Evolutionary conservation across 35 echinoderm and acorn worm species (phyloP).

Genomic region (Ophiothrix spiculata): DNA sequence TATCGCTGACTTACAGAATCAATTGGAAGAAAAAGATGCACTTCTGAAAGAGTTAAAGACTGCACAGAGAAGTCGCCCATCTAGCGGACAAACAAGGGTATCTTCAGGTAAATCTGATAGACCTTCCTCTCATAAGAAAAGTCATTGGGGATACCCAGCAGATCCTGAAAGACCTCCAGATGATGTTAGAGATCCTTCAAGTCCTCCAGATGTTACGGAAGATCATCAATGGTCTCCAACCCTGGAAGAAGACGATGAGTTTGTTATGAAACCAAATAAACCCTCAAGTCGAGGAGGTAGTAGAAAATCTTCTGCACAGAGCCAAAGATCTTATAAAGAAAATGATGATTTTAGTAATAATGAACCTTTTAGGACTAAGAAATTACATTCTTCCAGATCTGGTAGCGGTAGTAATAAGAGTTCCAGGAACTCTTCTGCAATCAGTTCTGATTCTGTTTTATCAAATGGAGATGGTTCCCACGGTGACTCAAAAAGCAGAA

Average conservation of each 20-base stretch:
- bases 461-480: neutral
- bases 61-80: neutral
- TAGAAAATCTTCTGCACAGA: neutral
- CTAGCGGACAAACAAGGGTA: constrained; percentile 20
- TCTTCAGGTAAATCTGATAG: neutral
- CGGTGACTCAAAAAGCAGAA: constrained; percentile 15
- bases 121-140: neutral
- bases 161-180: neutral
- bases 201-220: neutral
- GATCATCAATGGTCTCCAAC: neutral
- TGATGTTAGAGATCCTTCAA: neutral
- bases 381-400: neutral
- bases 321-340: neutral
- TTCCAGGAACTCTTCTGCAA: neutral
- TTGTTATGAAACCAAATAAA: neutral
- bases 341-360: neutral
- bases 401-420: neutral
- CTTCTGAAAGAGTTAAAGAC: constrained; percentile 14
- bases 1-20: constrained; percentile 40
- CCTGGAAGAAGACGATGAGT: neutral
- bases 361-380: neutral
- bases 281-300: neutral
- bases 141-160: no score
- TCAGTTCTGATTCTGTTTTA: constrained; percentile 18
- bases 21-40: constrained; percentile 27